Base-by-base conservation (phyloP, 2,888 invertebrate species). In the Brachypterus glaber region DNA sequence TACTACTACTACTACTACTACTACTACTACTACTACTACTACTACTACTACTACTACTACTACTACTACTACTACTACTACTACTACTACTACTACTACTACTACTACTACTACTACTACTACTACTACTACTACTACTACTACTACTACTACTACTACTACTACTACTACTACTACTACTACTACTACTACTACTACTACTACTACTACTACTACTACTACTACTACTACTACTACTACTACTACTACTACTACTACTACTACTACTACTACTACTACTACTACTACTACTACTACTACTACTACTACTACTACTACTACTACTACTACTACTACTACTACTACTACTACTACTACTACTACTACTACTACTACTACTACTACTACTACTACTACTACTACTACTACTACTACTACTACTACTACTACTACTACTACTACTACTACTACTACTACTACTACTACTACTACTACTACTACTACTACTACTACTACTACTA, bases 1-100 rank as follows among this genome's bases (percentile, higher is more conserved):
- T 24, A 24, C 24, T 24, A 24, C 24, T 24, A 24, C 24, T 24
- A 24, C 24, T 24, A 24, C 24, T 24, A 24, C n/a, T 24, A n/a
- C n/a, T n/a, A 24, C 24, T 24, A 7, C n/a, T 24, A 24, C n/a
- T 24, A 24, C 24, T 24, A 24, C 24, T 24, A 24, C 24, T 24
- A 24, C 24, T 24, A 24, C 24, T 24, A 24, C 24, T 24, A 24
- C 24, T 24, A 24, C 24, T 24, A 24, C 24, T 24, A 24, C 24
- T 24, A 24, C 24, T 24, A 24, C 24, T 24, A 24, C 24, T 24
- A 24, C 24, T 24, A 24, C 24, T 24, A 24, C 24, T 24, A 24
- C 24, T 24, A 24, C 24, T 24, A 24, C 24, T 24, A 24, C 24
- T 24, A 24, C 24, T 24, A 24, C 24, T 24, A 24, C 24, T 24